Conservation (phyloP, 2,113 vertebrate genomes). For the Cyanoramphus novaezelandiae region DNA sequence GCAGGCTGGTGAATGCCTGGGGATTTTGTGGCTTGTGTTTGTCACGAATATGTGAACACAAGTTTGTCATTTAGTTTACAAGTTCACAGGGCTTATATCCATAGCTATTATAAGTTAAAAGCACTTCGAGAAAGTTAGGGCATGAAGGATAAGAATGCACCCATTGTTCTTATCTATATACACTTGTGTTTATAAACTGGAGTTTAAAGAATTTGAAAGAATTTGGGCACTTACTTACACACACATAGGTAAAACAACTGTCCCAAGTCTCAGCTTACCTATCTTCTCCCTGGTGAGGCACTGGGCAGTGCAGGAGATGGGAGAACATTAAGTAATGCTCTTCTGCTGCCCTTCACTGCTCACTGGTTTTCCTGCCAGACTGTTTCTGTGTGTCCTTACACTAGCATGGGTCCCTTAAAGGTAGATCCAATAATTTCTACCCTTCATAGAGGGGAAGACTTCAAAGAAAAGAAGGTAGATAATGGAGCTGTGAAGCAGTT, state of each 20-base stretch:
- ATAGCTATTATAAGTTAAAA: not conserved
- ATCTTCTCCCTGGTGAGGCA: fast-evolving
- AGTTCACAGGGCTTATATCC: not conserved
- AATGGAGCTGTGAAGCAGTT: not conserved
- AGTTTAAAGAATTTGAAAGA: not conserved
- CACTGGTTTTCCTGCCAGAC: not conserved
- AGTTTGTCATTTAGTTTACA: conserved; percentile 19
- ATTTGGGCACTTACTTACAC: not conserved
- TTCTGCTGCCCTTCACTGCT: not conserved
- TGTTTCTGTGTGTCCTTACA: not conserved
- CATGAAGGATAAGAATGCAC: not conserved
- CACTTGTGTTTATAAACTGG: not conserved
- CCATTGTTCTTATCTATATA: not conserved
- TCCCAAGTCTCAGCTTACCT: not conserved
- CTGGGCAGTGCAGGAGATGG: not conserved
- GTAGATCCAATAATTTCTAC: not conserved
- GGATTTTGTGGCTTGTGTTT: conserved; percentile 44
- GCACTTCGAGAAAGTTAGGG: not conserved
- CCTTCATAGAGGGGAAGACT: not conserved
- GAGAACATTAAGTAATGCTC: not conserved
- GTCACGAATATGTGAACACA: conserved; percentile 28
- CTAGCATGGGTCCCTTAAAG: not conserved
- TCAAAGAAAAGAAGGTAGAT: not conserved
- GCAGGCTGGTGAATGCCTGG: conserved; percentile 23
- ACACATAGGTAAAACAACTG: not conserved